phyloP scores from a whole-genome alignment of 2,113 vertebrate species.

The Deroptyus accipitrinus region DNA sequence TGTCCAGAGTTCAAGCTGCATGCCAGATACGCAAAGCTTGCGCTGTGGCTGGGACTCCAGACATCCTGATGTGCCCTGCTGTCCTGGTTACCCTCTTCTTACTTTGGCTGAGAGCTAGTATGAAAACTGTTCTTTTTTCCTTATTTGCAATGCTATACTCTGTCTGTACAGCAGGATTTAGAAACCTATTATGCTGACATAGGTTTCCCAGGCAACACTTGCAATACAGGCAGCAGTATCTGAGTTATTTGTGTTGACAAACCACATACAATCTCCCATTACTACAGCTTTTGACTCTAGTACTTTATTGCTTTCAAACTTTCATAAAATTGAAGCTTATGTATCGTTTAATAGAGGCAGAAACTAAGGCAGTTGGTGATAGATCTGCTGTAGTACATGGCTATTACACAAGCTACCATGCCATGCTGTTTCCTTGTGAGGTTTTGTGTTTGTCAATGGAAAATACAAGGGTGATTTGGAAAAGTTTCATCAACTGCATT shows the following conservation, averaged over 20 bases:
- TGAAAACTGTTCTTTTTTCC: not conserved
- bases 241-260: constrained; percentile 36
- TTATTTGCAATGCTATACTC: not conserved
- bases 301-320: not conserved
- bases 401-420: not conserved
- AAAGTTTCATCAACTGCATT: not conserved
- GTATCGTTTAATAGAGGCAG: not conserved
- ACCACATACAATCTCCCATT: not conserved
- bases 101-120: not conserved
- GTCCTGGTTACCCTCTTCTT: not conserved
- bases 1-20: not conserved
- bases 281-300: not conserved
- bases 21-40: not conserved
- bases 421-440: not conserved
- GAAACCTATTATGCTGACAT: not conserved
- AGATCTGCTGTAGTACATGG: not conserved
- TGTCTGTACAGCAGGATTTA: not conserved
- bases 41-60: not conserved
- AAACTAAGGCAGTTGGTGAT: not conserved
- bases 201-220: constrained; percentile 55
- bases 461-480: not conserved
- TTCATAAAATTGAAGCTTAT: not conserved
- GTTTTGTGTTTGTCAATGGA: not conserved
- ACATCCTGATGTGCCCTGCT: not conserved
- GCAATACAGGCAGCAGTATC: not conserved